phyloP scores from a whole-genome alignment of 2,888 invertebrate genomes.

The Cabera pusaria region DNA sequence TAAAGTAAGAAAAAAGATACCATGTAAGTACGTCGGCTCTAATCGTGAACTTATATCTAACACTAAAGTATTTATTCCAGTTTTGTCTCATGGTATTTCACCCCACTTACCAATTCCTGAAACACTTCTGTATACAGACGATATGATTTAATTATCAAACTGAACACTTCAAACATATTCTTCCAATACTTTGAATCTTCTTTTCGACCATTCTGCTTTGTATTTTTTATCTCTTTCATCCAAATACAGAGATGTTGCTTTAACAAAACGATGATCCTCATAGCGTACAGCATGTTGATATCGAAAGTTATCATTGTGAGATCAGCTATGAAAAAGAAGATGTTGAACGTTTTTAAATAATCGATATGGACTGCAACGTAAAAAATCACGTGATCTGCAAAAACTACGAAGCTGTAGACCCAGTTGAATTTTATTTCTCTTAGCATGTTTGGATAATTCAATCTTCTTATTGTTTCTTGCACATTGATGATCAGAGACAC shows the following conservation, averaged over 20 bases:
- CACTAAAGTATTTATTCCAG: no score
- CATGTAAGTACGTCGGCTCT: no score
- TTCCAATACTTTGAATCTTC: slow-evolving; percentile 5
- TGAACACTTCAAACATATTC: slow-evolving; percentile 13
- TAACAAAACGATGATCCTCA: slow-evolving; percentile 8
- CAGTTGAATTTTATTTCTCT: slow-evolving; percentile 6
- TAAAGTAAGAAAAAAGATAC: no score
- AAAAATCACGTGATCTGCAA: neutral
- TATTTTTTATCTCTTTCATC: slow-evolving; percentile 4
- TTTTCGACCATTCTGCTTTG: neutral
- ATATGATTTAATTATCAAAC: slow-evolving; percentile 10
- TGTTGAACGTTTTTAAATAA: neutral
- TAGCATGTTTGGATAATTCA: neutral
- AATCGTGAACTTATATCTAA: no score
- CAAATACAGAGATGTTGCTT: neutral
- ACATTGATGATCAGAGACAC: slow-evolving; percentile 11
- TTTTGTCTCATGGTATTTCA: no score
- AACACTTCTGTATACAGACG: slow-evolving; percentile 7
- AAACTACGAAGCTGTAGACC: neutral
- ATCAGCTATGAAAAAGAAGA: neutral
- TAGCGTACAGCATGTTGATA: slow-evolving; percentile 10
- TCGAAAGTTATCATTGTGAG: neutral
- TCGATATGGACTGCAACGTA: neutral
- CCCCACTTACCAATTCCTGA: slow-evolving; percentile 10
- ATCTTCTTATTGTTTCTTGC: slow-evolving; percentile 3